Evolutionary conservation across 2,888 invertebrate species (phyloP), one percentile per base, ranked within the genome.

Genomic region (Petrophora chlorosata): DNA sequence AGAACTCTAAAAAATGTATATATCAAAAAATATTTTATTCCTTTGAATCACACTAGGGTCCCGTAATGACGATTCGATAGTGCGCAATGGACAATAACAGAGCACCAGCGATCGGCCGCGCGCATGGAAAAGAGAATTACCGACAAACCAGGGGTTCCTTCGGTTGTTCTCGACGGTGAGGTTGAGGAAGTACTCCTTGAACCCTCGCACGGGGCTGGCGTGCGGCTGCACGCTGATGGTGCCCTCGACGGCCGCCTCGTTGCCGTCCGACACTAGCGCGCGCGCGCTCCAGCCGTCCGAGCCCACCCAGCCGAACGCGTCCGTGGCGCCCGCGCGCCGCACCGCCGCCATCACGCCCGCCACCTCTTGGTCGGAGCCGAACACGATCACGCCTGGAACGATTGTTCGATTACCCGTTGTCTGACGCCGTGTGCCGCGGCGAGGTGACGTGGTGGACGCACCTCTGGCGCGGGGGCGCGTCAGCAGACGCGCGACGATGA

Each of bases 261-360:
- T 95, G 56, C 96, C 96, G 67, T 94, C 94, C 2, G 95, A 95
- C 15, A 97, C 97, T 43, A 97, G 91, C 53, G 95, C 94, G 41
- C 98, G 91, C 12, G 97, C 97, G 69, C 96, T 96, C 98, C 98
- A 98, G 1, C 98, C 98, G 79, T 98, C 98, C 19, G 97, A 97
- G 2, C 98, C 98, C 41, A 98, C 97, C 98, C 98, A 98, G 33
- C 97, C 94, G 85, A 98, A 98, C 39, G 93, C 92, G 26, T 95
- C 95, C 0, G 97, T 96, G 23, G 95, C 96, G 74, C 96, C 95
- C 65, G 93, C 92, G 19, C 97, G 92, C 41, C 94, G 91, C 10
- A 97, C 96, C 0, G 98, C 98, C 59, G 95, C 92, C 98, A 98
- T 98, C 64, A 98, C 94, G 39, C 96, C 97, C 0, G 97, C 97